Evolutionary conservation across 2,113 vertebrate species (phyloP), one percentile per base, ranked within the genome.

Genomic region (Strix aluco): DNA sequence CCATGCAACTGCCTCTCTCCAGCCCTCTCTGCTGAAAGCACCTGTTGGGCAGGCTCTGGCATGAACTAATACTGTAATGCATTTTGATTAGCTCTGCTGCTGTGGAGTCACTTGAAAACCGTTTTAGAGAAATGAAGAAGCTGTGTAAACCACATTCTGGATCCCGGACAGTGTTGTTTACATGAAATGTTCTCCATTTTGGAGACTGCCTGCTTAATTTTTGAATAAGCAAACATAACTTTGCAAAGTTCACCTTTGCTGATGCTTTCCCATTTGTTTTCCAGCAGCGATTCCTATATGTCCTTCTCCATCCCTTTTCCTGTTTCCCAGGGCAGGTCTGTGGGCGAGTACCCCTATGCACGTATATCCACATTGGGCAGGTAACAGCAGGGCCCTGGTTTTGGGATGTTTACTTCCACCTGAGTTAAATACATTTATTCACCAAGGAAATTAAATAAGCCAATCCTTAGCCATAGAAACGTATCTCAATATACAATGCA

Each of bases 281-380:
- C 30, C 47, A 73, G 66, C 23, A 73, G 40, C 49, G 34, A 17
- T 52, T 47, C 1, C 0, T 32, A 8, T 30, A 52, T 2, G n/a
- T 34, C 21, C 27, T 54, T 66, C 40, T 32, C 19, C 7, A 20
- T 40, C 36, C 27, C 51, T 81, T 23, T 30, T n/a, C 21, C 18
- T 8, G 15, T 73, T 57, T 73, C 67, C 44, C 54, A 30, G 7
- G n/a, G 13, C 46, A 62, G 9, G 4, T 27, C 38, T 38, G 22
- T 8, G 42, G 5, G 11, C 0, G 2, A 44, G 23, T 17, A 46
- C 13, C 30, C 9, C 13, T n/a, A 1, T 40, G 38, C 44, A 17
- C 0, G 1, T 36, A 6, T 14, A 5, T 20, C 46, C 34, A 9
- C 13, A 11, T 4, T 15, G 54, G 42, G 34, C 32, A 22, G 47